These are phyloP conservation scores for Poecilia gillii DNA, from an alignment of 2,797 vertebrate genomes.

Conservation along the genomic window DNA sequence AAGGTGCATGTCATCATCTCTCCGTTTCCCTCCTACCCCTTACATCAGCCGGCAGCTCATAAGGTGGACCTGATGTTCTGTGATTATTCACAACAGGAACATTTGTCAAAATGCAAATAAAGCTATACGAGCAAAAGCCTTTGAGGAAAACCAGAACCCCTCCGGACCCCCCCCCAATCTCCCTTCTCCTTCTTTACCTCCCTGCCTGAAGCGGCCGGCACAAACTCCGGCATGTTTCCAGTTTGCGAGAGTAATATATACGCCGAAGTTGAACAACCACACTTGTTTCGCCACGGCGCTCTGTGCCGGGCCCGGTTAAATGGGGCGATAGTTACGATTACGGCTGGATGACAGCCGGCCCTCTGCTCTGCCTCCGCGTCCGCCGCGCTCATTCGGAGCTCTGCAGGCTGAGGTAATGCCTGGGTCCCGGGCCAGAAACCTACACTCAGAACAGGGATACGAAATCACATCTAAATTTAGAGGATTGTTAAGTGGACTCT, in stretches of 20 bases:
- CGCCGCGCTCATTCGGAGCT: slow-evolving; percentile 69
- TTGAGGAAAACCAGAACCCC: slow-evolving; percentile 70
- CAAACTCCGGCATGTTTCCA: slow-evolving; percentile 67
- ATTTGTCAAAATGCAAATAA: slow-evolving; percentile 67
- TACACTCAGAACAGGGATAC: slow-evolving; percentile 64
- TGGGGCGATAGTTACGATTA: slow-evolving; percentile 70
- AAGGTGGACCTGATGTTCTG: slow-evolving; percentile 24
- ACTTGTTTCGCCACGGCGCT: slow-evolving; percentile 68
- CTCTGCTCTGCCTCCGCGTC: slow-evolving; percentile 62
- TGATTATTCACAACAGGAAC: slow-evolving; percentile 48
- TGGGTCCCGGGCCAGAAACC: slow-evolving; percentile 73
- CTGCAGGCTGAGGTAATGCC: slow-evolving; percentile 79
- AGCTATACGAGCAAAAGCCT: slow-evolving; percentile 48
- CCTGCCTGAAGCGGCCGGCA: slow-evolving; percentile 45
- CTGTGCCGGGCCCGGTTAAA: slow-evolving; percentile 62
- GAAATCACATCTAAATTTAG: slow-evolving; percentile 81
- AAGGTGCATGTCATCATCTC: slow-evolving; percentile 41
- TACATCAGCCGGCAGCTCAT: slow-evolving; percentile 42
- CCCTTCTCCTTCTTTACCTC: slow-evolving; percentile 37
- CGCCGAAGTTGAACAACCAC: slow-evolving; percentile 58
- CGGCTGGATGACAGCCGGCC: slow-evolving; percentile 73
- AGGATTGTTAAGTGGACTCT: slow-evolving; percentile 74
- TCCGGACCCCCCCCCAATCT: slow-evolving; percentile 23
- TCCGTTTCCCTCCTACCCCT: slow-evolving; percentile 30
- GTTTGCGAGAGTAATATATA: slow-evolving; percentile 59